Base-by-base conservation (phyloP, 2,113 vertebrate genomes). In the Alces alces region DNA sequence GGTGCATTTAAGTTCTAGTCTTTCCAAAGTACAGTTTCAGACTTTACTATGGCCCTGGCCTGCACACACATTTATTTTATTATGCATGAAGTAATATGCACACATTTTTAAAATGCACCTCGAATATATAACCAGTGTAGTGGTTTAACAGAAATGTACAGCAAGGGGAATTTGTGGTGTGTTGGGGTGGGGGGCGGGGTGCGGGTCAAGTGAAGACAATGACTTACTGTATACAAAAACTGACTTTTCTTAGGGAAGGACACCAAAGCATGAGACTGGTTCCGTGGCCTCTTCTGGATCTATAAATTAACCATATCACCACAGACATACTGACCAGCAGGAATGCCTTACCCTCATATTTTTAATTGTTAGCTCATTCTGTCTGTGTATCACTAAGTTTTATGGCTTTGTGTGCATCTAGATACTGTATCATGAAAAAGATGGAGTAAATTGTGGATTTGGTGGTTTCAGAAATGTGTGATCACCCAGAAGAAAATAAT, bases 261-360 rank as follows among this genome's bases (percentile, higher is more conserved):
- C 93, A 92, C 88, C 97, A 96, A 95, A 98, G 98, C 98, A 98
- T 97, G 98, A 95, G 99, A 99, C 99, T 99, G 99, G 99, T 99
- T 99, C 99, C 99, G 98, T 99, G 99, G 99, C 99, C 99, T 99
- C 98, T 98, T 82, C 39, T 99, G 99, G 98, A 99, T 99, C 99
- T 99, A 98, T 99, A 99, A 99, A 99, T 99, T 99, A 99, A 99
- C 99, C 98, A 98, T 96, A 61, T 98, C 98, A 98, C 97, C 98
- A 99, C 99, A 99, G 99, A 98, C 99, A 99, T 99, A 99, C 99
- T 99, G 99, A 99, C 99, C 99, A 99, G 99, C 99, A 99, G 99
- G 99, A 99, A 99, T 99, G 99, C 99, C 99, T 99, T 99, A 99
- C 99, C 99, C 99, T 99, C 99, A 96, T 98, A 97, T 98, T 98